These are phyloP conservation scores for Caenorhabditis wallacei DNA, from an alignment of 2,888 invertebrate species.

Conservation along the genomic window DNA sequence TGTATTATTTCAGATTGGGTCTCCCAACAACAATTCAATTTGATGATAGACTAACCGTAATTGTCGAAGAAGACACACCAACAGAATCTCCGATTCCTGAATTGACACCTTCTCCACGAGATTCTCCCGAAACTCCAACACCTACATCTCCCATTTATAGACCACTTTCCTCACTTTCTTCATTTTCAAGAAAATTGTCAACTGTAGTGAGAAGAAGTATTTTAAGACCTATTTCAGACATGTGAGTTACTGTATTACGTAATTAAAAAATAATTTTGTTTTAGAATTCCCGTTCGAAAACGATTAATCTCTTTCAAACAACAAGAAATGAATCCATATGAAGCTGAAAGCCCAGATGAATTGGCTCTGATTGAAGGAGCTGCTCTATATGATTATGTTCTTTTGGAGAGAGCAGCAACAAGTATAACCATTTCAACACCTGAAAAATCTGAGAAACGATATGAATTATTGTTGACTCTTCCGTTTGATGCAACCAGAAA, in stretches of 20 bases:
- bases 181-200: conserved; percentile 57
- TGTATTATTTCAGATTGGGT: conserved; percentile 31
- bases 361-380: conserved; percentile 90
- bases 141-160: conserved; percentile 44
- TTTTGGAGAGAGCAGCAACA: conserved; percentile 83
- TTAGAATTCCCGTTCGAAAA: conserved; percentile 56
- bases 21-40: conserved; percentile 44
- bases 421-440: conserved; percentile 85
- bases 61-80: conserved; percentile 58
- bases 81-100: conserved; percentile 38
- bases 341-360: conserved; percentile 98
- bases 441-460: conserved; percentile 56
- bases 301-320: conserved; percentile 56
- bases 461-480: conserved; percentile 86
- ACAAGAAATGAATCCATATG: conserved; percentile 86
- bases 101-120: conserved; percentile 2
- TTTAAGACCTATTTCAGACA: conserved; percentile 59
- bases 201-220: conserved; percentile 61
- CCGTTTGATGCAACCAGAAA: conserved; percentile 95
- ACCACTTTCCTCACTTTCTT: conserved; percentile 55
- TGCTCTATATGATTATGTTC: conserved; percentile 74
- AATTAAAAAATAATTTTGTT: not conserved
- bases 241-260: conserved; percentile 14
- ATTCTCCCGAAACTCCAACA: conserved; percentile 41
- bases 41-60: conserved; percentile 59